Evolutionary conservation across 2,113 vertebrate species (phyloP).

Genomic region (Lamprotornis superbus): DNA sequence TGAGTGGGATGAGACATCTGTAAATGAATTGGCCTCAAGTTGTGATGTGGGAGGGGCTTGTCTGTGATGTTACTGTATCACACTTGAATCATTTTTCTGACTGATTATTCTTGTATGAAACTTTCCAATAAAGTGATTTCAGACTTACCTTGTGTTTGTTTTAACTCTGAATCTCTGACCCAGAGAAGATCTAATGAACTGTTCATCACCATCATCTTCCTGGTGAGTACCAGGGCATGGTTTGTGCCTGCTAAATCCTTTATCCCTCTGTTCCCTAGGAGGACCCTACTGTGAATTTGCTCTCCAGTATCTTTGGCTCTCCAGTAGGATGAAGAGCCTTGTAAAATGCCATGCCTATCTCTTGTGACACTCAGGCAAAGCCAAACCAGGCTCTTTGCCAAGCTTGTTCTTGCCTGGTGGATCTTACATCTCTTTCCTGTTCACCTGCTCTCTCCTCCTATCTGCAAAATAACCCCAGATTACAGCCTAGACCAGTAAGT

Average conservation of each 20-base stretch:
- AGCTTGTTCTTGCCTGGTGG: neutral
- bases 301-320: neutral
- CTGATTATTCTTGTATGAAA: neutral
- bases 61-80: neutral
- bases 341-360: neutral
- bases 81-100: neutral
- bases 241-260: neutral
- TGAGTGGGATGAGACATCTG: neutral
- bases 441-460: neutral
- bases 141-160: neutral
- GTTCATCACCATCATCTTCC: neutral
- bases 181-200: neutral
- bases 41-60: neutral
- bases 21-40: neutral
- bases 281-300: neutral
- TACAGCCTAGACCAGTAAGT: neutral
- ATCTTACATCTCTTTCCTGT: neutral
- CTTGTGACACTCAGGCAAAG: neutral
- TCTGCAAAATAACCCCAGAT: neutral
- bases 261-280: neutral
- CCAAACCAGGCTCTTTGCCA: neutral
- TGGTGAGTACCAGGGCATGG: neutral
- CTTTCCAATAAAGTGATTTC: conserved; percentile 41
- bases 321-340: neutral
- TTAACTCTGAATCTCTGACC: neutral